These are phyloP conservation scores for Aphodius sticticus DNA, from an alignment of 2,888 invertebrate genomes.

Conservation along the genomic window DNA sequence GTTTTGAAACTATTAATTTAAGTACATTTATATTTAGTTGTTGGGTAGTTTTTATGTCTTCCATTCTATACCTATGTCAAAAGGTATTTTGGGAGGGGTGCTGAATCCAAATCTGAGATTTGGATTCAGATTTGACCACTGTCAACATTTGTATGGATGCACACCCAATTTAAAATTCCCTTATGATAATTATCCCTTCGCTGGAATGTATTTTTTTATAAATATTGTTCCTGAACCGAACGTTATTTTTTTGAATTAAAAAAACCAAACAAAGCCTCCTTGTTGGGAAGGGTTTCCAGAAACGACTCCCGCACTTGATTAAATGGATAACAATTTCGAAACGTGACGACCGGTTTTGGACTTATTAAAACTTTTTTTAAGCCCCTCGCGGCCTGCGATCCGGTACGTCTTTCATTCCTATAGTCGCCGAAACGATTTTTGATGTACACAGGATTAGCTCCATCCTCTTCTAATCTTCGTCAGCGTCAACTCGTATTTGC, in stretches of 20 bases:
- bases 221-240: slow-evolving; percentile 17
- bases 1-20: no score
- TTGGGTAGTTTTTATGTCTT: no score
- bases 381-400: background rate
- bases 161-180: no score
- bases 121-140: no score
- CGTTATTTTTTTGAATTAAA: background rate
- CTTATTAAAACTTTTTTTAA: slow-evolving; percentile 14
- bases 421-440: slow-evolving; percentile 36
- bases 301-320: background rate
- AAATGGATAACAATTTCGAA: slow-evolving; percentile 35
- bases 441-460: slow-evolving; percentile 39
- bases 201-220: slow-evolving; percentile 25
- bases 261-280: background rate
- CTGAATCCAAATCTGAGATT: no score
- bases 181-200: no score
- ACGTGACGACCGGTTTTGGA: slow-evolving; percentile 44
- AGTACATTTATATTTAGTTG: no score
- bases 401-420: slow-evolving; percentile 13
- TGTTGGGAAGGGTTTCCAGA: background rate
- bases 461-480: slow-evolving; percentile 46
- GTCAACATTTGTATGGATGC: no score
- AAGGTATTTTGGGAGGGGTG: no score
- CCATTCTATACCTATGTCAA: no score
- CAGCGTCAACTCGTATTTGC: slow-evolving; percentile 43